phyloP scores from a whole-genome alignment of 2,888 invertebrate species.

The Pelosia muscerda region DNA sequence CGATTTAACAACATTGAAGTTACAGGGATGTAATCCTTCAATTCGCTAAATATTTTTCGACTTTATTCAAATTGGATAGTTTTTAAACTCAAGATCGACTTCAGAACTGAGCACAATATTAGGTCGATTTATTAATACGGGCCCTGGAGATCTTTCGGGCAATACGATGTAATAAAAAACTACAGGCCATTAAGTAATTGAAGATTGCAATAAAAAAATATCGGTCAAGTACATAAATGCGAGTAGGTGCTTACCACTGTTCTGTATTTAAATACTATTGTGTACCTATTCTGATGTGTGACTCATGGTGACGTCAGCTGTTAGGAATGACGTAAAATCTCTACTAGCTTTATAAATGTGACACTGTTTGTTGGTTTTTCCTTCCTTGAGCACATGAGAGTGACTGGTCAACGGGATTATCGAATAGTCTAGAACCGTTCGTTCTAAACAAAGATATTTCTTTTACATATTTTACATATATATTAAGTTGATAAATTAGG shows the following conservation, averaged over 20 bases:
- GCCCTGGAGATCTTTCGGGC: slow-evolving; percentile 23
- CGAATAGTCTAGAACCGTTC: neutral
- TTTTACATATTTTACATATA: no score
- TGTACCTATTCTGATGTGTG: neutral
- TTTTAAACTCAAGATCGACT: no score
- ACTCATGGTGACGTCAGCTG: neutral
- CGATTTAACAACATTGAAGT: no score
- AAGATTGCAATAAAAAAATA: slow-evolving; percentile 40
- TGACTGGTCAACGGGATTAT: neutral
- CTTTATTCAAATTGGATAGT: no score
- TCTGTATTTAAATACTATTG: neutral
- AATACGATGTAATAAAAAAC: slow-evolving; percentile 44
- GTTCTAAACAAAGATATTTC: no score
- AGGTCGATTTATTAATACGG: no score
- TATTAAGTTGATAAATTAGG: no score
- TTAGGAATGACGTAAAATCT: neutral
- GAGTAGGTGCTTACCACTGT: slow-evolving; percentile 4
- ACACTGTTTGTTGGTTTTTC: neutral
- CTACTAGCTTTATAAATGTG: neutral
- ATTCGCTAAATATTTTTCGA: no score
- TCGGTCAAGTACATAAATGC: slow-evolving; percentile 34
- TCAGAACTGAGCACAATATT: no score
- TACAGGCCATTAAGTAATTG: slow-evolving; percentile 46
- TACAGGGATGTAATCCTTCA: no score
- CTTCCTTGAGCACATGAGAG: neutral